Evolutionary conservation across 2,888 invertebrate species (phyloP), one percentile per base, ranked within the genome.

Genomic region (Diachrysia chrysitis): DNA sequence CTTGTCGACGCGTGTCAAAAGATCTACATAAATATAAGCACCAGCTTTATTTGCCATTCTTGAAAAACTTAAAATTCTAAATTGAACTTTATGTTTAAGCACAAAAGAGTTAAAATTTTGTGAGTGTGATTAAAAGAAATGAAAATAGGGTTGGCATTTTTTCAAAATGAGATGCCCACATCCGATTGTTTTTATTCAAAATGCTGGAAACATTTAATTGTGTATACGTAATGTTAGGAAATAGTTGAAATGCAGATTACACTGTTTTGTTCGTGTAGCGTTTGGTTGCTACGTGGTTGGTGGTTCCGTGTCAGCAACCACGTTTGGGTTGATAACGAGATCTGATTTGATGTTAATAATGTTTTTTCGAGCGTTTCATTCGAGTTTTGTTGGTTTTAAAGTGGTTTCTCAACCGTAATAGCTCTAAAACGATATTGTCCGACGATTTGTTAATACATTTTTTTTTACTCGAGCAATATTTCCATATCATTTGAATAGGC

Each of bases 171-270:
- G 89, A 90, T 90, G 86, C 79, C 87, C 84, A 88, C 89, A 90
- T 92, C 87, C 87, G 90, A 93, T 94, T 93, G 93, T 93, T 93
- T 93, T 91, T 91, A 92, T 88, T 88, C 92, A 92, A 89, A 89
- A 87, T 86, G 80, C 84, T 92, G 91, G 90, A 92, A 93, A 91
- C 90, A 90, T 92, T 92, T 93, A 93, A 94, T 93, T 93, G 89
- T 89, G 87, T 89, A 86, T 88, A 84, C 77, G 87, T 84, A 84
- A 85, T 87, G 87, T 85, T 87, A 87, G 87, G 86, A 79, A 87
- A 82, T 82, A 82, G 82, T 82, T 82, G 81, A 82, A 86, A 86
- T 87, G 86, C 81, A 83, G 84, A 85, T 82, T 85, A 78, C 79
- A 78, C 66, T 78, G 72, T 82, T 81, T 74, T 77, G 73, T 79